Percentiles rank a stretch among this genome's conserved stretches.
These are phyloP conservation scores for Trichomalopsis sarcophagae DNA, from an alignment of 1,140 invertebrate genomes.

Conservation along the genomic window DNA sequence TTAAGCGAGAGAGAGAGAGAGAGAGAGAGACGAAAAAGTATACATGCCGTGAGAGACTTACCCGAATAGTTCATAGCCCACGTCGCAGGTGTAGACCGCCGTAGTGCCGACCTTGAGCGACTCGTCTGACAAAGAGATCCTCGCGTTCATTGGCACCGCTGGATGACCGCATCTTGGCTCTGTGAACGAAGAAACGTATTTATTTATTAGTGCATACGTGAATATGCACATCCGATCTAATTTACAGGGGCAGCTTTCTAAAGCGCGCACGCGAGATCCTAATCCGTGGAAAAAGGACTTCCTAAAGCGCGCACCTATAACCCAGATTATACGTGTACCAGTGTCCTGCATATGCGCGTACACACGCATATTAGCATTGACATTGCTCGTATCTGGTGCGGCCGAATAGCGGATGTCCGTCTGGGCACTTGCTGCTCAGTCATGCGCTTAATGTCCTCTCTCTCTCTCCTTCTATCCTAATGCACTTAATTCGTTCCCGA, in stretches of 20 bases:
- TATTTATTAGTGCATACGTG: not conserved
- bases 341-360: not conserved
- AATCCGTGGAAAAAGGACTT: not conserved
- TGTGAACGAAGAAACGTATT: constrained; percentile 51
- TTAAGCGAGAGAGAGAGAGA: not conserved
- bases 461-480: not conserved
- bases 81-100: constrained; percentile 88
- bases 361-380: constrained; percentile 52
- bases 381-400: constrained; percentile 45
- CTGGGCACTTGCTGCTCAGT: not conserved
- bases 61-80: constrained; percentile 85
- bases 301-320: not conserved
- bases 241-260: constrained; percentile 20
- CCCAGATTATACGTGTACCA: not conserved
- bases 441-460: constrained; percentile 24
- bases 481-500: not conserved
- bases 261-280: constrained; percentile 30
- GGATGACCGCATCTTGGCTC: constrained; percentile 84
- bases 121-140: constrained; percentile 77
- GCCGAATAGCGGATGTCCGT: not conserved
- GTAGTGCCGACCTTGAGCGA: constrained; percentile 77
- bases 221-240: not conserved
- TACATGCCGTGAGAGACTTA: constrained; percentile 61
- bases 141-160: constrained; percentile 87
- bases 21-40: not conserved